Percentiles rank a stretch among this genome's conserved stretches.
These are phyloP conservation scores for Syrphus vitripennis DNA, from an alignment of 2,888 invertebrate species.

Conservation along the genomic window DNA sequence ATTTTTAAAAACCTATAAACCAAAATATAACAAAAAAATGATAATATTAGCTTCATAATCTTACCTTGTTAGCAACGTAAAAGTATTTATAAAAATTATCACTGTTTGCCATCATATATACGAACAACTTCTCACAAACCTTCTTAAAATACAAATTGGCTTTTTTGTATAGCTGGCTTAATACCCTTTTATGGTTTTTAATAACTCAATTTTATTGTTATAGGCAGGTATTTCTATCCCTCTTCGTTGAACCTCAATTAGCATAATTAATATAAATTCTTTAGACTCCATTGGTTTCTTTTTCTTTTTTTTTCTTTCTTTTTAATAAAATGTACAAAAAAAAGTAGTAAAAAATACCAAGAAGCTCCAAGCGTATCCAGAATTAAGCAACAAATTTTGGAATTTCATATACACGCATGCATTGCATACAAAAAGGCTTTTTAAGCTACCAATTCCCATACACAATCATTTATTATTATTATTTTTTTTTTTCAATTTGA, in stretches of 20 bases:
- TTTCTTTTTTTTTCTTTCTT: too few species aligned
- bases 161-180: constrained; percentile 1
- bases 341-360: constrained; percentile 37
- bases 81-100: background rate
- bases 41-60: background rate
- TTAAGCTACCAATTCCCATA: constrained; percentile 41
- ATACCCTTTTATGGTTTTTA: constrained; percentile 26
- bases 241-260: constrained; percentile 31
- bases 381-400: constrained; percentile 55
- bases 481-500: background rate
- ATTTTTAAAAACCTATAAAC: too few species aligned
- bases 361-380: constrained; percentile 36
- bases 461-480: constrained; percentile 23
- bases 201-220: constrained; percentile 39
- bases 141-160: background rate
- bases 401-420: constrained; percentile 53
- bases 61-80: background rate
- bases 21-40: background rate
- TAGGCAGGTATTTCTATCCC: background rate
- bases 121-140: background rate
- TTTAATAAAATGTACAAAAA: background rate
- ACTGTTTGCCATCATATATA: background rate
- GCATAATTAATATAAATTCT: constrained; percentile 64
- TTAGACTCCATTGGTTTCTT: constrained; percentile 55
- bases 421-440: constrained; percentile 55